phyloP scores from a whole-genome alignment of 2,797 vertebrate genomes.

The Tamandua tetradactyla region DNA sequence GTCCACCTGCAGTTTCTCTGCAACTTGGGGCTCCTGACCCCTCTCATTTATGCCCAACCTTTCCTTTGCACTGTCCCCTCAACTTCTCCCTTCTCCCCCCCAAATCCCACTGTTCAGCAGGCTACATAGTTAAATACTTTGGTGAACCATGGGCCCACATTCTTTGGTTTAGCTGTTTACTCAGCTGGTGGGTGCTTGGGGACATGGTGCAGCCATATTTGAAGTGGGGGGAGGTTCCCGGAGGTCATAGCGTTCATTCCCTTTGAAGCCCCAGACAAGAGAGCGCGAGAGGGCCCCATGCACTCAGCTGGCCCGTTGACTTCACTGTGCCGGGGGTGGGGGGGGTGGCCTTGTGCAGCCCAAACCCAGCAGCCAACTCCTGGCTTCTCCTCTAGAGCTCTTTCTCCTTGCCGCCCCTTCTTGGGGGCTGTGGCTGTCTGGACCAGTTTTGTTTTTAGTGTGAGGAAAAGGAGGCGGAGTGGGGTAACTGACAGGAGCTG shows the following conservation, averaged over 20 bases:
- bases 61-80: slow-evolving; percentile 63
- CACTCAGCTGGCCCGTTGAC: too few relatives aligned
- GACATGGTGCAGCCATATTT: slow-evolving; percentile 37
- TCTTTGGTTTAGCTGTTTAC: slow-evolving; percentile 75
- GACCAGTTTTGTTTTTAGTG: too few relatives aligned
- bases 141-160: too few relatives aligned
- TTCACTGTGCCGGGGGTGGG: too few relatives aligned
- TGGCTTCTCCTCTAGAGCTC: neutral
- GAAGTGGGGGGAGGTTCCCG: slow-evolving; percentile 79
- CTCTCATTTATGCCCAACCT: slow-evolving; percentile 49
- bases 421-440: rapidly evolving
- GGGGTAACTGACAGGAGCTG: too few relatives aligned
- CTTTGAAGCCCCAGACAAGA: neutral
- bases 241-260: slow-evolving; percentile 73
- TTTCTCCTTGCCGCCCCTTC: neutral
- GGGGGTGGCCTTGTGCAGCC: neutral
- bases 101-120: slow-evolving; percentile 66
- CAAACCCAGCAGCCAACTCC: neutral
- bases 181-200: slow-evolving; percentile 77
- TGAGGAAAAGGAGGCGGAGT: neutral
- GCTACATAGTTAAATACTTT: slow-evolving; percentile 63
- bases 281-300: neutral
- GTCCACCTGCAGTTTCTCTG: slow-evolving; percentile 41
- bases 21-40: neutral
- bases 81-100: slow-evolving; percentile 73